phyloP scores from a whole-genome alignment of 2,113 vertebrate species.

The Etheostoma spectabile region DNA sequence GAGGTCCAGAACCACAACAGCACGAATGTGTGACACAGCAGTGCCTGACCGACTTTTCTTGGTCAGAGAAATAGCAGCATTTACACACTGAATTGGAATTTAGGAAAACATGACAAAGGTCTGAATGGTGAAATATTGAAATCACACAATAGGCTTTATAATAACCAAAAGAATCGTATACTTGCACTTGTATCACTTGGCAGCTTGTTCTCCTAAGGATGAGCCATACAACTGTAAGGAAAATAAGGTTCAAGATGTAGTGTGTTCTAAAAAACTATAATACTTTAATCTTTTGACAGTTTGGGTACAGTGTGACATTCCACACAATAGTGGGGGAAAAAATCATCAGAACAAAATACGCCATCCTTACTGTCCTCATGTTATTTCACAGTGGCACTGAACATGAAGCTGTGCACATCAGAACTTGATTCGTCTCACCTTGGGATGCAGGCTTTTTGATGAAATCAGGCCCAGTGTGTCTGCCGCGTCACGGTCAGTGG shows the following conservation, averaged over 20 bases:
- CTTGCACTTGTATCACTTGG: background rate
- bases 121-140: background rate
- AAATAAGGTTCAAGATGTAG: slow-evolving; percentile 18
- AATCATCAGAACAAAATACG: slow-evolving; percentile 44
- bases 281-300: slow-evolving; percentile 39
- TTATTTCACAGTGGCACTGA: slow-evolving; percentile 50
- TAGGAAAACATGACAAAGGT: no score
- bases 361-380: slow-evolving; percentile 47
- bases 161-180: background rate
- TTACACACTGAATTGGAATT: slow-evolving; percentile 21
- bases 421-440: slow-evolving; percentile 56
- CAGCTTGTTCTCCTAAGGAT: background rate
- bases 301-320: slow-evolving; percentile 44
- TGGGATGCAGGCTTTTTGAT: slow-evolving; percentile 54
- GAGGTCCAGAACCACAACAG: slow-evolving; percentile 39
- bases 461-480: slow-evolving; percentile 60
- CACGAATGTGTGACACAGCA: slow-evolving; percentile 37
- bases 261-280: slow-evolving; percentile 41
- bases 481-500: slow-evolving; percentile 61
- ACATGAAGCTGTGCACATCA: slow-evolving; percentile 50
- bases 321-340: background rate
- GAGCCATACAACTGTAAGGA: background rate
- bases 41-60: slow-evolving; percentile 1
- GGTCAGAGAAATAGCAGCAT: slow-evolving; percentile 19
- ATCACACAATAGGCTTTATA: background rate